phyloP scores from a whole-genome alignment of 2,113 vertebrate species.

The Myrmecobius fasciatus region DNA sequence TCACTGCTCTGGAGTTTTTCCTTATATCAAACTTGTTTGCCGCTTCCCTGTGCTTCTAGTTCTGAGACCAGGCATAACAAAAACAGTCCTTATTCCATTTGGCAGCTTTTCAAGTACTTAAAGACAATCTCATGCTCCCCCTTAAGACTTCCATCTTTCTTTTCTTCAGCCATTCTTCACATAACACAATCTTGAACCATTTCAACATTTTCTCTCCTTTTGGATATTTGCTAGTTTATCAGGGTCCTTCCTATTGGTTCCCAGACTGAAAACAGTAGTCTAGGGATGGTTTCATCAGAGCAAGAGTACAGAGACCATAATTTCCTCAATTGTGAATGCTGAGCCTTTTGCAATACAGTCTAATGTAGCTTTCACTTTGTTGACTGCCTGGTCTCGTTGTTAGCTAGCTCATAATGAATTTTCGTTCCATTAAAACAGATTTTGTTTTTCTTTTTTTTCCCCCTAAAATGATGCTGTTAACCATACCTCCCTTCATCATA shows the following conservation, averaged over 20 bases:
- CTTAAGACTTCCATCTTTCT: background rate
- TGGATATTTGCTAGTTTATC: background rate
- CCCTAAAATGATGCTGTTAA: background rate
- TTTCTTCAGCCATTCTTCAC: background rate
- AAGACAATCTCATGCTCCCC: background rate
- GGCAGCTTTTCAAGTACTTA: background rate
- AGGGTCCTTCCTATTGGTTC: background rate
- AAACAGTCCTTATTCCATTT: background rate
- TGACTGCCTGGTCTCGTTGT: background rate
- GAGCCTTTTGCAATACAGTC: background rate
- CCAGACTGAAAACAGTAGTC: background rate
- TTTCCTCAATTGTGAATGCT: background rate
- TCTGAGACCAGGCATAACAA: background rate
- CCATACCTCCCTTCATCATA: background rate
- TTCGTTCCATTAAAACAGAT: background rate
- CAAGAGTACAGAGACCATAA: background rate
- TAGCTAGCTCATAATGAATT: background rate
- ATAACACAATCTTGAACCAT: background rate
- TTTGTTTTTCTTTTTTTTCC: background rate
- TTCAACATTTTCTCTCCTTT: background rate
- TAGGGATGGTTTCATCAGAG: background rate
- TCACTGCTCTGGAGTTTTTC: background rate
- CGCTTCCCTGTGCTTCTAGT: background rate
- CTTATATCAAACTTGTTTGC: background rate
- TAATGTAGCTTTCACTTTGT: background rate